Conservation (phyloP, 1,140 invertebrate genomes). For the Lucilia sericata region DNA sequence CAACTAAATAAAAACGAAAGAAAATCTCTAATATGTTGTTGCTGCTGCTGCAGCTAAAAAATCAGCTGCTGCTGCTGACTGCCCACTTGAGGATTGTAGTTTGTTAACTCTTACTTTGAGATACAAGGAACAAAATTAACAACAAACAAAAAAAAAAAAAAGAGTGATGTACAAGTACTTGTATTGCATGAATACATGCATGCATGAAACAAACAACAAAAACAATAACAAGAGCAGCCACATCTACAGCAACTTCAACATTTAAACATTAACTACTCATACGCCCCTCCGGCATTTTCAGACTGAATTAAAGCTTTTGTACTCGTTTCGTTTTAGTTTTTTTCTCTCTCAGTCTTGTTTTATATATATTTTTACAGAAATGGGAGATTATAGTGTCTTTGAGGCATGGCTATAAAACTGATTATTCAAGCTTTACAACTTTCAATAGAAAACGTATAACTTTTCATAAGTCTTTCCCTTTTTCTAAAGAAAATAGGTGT, state of each 20-base stretch:
- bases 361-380: not conserved
- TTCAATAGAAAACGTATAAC: too few species aligned
- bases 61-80: not conserved
- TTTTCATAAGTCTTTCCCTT: too few species aligned
- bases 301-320: not conserved
- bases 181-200: slow-evolving; percentile 11
- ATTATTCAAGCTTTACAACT: too few species aligned
- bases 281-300: not conserved
- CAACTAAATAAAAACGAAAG: not conserved
- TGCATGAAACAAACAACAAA: not conserved
- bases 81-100: slow-evolving; percentile 39
- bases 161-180: slow-evolving; percentile 4
- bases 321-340: not conserved
- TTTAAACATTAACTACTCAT: slow-evolving; percentile 17
- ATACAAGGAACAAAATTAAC: not conserved
- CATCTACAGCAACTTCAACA: not conserved
- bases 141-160: too few species aligned
- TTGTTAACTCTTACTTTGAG: slow-evolving; percentile 16
- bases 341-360: not conserved
- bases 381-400: too few species aligned
- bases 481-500: too few species aligned
- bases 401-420: too few species aligned
- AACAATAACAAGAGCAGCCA: not conserved
- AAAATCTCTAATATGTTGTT: slow-evolving; percentile 18
- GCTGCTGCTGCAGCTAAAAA: not conserved